Conservation (phyloP, 2,797 vertebrate species). For the Enteromius fasciolatus region DNA sequence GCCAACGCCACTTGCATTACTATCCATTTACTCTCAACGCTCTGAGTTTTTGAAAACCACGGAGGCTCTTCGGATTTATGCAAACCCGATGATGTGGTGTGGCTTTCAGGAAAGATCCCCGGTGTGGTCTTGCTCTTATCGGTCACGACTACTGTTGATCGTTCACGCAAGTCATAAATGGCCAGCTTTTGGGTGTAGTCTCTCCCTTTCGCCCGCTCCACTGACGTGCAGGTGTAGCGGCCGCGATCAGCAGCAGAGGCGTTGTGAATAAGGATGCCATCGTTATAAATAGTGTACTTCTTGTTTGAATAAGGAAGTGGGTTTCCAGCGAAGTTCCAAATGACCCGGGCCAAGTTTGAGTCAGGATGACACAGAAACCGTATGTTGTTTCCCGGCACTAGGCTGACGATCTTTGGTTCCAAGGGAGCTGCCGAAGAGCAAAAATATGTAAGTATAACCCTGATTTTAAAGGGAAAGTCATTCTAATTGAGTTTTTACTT, state of each 20-base stretch:
- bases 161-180: slow-evolving; percentile 65
- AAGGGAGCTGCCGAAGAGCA: slow-evolving; percentile 61
- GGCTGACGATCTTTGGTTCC: slow-evolving; percentile 56
- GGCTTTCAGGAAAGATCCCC: not conserved
- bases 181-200: slow-evolving; percentile 64
- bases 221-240: slow-evolving; percentile 71
- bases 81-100: not conserved
- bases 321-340: slow-evolving; percentile 72
- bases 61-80: not conserved
- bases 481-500: not conserved
- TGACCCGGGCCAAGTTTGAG: slow-evolving; percentile 75
- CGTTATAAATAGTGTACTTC: slow-evolving; percentile 72
- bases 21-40: slow-evolving; percentile 46
- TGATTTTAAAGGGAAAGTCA: not conserved
- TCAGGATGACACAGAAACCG: slow-evolving; percentile 70
- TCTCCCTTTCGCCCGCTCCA: slow-evolving; percentile 68
- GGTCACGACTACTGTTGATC: not conserved
- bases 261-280: slow-evolving; percentile 72
- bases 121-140: slow-evolving; percentile 20
- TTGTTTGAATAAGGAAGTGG: slow-evolving; percentile 60
- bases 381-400: slow-evolving; percentile 72
- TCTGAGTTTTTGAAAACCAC: slow-evolving; percentile 31
- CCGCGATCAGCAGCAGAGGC: slow-evolving; percentile 63
- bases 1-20: slow-evolving; percentile 67
- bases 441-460: slow-evolving; percentile 27